These are phyloP conservation scores for Drosophila azteca DNA, from an alignment of 1,140 invertebrate species.

Conservation along the genomic window DNA sequence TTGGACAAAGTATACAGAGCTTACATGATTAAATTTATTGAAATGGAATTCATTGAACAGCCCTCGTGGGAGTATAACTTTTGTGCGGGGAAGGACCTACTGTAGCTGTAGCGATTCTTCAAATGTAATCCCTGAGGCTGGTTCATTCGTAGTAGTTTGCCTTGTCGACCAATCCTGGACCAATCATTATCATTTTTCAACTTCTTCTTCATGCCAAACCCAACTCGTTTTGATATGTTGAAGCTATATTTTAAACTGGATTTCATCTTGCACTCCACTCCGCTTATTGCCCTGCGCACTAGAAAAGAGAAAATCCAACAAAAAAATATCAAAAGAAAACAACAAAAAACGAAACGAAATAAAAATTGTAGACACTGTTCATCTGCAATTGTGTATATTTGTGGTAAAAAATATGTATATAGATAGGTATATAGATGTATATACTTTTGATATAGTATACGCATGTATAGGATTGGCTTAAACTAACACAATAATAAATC, in stretches of 20 bases:
- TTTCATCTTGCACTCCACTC: constrained; percentile 36
- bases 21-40: too few relatives aligned
- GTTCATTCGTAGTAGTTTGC: not conserved
- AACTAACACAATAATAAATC: constrained; percentile 29
- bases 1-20: too few relatives aligned
- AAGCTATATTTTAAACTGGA: constrained; percentile 53
- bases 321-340: constrained; percentile 18
- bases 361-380: constrained; percentile 24
- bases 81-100: too few relatives aligned
- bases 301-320: constrained; percentile 8
- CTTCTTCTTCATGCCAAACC: too few relatives aligned
- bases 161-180: not conserved
- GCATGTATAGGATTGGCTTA: constrained; percentile 35
- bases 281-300: constrained; percentile 70
- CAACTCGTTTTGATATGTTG: constrained; percentile 62
- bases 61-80: too few relatives aligned
- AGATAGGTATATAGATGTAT: constrained; percentile 1
- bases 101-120: too few relatives aligned
- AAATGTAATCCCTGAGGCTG: not conserved
- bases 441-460: constrained; percentile 32
- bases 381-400: constrained; percentile 56
- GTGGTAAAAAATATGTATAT: constrained; percentile 61
- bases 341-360: constrained; percentile 38
- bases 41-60: too few relatives aligned
- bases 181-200: not conserved